These are phyloP conservation scores for Pristionchus fissidentatus DNA, from an alignment of 2,888 invertebrate genomes.

Conservation along the genomic window DNA sequence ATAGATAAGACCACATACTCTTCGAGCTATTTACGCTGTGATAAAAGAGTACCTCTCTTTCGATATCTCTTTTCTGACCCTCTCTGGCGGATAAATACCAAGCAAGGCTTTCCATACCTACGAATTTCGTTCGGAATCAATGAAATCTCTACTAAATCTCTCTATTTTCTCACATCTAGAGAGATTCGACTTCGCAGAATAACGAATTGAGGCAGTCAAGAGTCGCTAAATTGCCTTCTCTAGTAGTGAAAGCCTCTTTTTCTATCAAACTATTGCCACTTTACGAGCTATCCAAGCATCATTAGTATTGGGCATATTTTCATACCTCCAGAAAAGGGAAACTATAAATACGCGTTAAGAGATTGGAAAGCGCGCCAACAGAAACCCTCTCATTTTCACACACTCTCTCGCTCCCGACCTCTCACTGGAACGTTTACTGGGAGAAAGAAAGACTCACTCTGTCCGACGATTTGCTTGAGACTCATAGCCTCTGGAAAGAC, in stretches of 20 bases:
- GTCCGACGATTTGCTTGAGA: constrained; percentile 74
- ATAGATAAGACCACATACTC: too few species aligned
- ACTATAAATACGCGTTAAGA: neutral
- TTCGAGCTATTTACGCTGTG: too few species aligned
- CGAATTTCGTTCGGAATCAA: neutral
- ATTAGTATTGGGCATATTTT: neutral
- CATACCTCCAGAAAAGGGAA: neutral
- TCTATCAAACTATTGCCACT: neutral
- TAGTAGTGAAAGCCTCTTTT: neutral
- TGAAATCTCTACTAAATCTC: neutral
- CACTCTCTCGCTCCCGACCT: too few species aligned
- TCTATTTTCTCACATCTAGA: neutral
- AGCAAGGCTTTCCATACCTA: too few species aligned
- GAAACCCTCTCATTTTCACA: constrained; percentile 3
- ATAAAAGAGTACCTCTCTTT: too few species aligned
- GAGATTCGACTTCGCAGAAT: neutral
- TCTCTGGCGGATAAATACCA: too few species aligned
- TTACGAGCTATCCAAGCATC: neutral
- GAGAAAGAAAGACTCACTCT: constrained; percentile 64
- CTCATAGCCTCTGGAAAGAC: constrained; percentile 62
- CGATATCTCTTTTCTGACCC: too few species aligned
- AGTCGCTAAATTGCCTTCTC: constrained; percentile 12
- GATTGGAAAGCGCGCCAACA: neutral
- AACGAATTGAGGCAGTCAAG: constrained; percentile 12
- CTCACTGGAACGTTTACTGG: too few species aligned